Evolutionary conservation across 2,113 vertebrate genomes (phyloP), one percentile per base, ranked within the genome.

Genomic region (Eulemur macaco): DNA sequence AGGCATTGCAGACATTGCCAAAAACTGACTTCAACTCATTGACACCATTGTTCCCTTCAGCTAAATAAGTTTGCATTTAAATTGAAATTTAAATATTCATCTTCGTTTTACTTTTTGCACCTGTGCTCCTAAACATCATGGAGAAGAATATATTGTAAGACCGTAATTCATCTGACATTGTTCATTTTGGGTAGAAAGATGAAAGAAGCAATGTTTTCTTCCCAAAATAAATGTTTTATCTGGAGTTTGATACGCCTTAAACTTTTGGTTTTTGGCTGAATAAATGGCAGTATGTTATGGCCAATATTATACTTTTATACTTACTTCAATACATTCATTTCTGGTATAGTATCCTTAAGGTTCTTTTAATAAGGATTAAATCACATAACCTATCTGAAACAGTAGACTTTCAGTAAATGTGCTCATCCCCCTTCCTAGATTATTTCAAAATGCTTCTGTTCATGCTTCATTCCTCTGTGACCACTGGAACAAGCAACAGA

Each of bases 21-120:
- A 1, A 50, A 76, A 21, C 87, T 31, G 9, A 63, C 37, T 73
- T 66, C 27, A 45, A 58, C 71, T 91, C 54, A 14, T 39, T 76
- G 29, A 20, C 29, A 21, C 34, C 50, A 25, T 31, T 23, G 8
- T 52, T 58, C 29, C 64, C 76, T 81, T 73, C 54, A 64, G 56
- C 80, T 34, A n/a, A 69, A n/a, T n/a, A 21, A 83, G 47, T 80
- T 69, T 93, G 10, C 29, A 69, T 91, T 88, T 76, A 83, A 78
- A 66, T n/a, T 73, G 68, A 90, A 87, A 76, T 69, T 37, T 47
- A 89, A 78, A 86, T 82, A 60, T 11, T 95, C 50, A 73, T 90
- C 76, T 87, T 52, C 37, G 58, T 68, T 93, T 93, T 56, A 47
- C 18, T 39, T 85, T 81, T 94, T 88, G 39, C 42, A 71, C 3